phyloP scores from a whole-genome alignment of 1,140 invertebrate species.

The Sminthurides bifidus region DNA sequence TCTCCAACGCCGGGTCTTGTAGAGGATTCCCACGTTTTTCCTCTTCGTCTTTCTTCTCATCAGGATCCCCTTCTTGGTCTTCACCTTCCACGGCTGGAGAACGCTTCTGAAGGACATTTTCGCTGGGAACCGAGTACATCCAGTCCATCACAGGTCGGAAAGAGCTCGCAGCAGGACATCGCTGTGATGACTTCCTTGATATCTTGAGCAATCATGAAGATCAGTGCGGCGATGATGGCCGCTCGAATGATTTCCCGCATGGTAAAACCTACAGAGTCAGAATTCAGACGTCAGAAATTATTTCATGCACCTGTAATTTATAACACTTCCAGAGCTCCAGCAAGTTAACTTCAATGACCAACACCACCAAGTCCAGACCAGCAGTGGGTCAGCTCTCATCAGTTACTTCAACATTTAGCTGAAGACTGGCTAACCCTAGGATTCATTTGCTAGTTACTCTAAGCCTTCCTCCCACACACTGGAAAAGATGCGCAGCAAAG shows the following conservation, averaged over 20 bases:
- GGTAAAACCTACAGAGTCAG: background rate
- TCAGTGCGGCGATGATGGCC: constrained; percentile 13
- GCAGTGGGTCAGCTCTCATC: too few relatives aligned
- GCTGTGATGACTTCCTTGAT: constrained; percentile 20
- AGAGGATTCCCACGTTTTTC: background rate
- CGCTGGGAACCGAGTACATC: constrained; percentile 1
- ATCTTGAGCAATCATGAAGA: constrained; percentile 24
- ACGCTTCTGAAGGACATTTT: background rate
- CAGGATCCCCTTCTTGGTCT: background rate
- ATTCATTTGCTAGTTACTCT: too few relatives aligned
- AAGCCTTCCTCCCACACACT: too few relatives aligned
- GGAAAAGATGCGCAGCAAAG: too few relatives aligned
- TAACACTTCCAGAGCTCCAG: too few relatives aligned
- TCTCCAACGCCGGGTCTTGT: constrained; percentile 1
- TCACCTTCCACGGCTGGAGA: background rate
- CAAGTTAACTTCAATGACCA: too few relatives aligned
- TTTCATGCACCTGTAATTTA: too few relatives aligned
- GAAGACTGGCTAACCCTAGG: too few relatives aligned
- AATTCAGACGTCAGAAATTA: too few relatives aligned
- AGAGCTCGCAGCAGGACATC: background rate
- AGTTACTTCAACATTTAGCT: too few relatives aligned
- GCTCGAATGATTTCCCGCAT: constrained; percentile 18
- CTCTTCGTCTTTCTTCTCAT: background rate
- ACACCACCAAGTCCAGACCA: too few relatives aligned
- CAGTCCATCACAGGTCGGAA: constrained; percentile 16